Percentiles rank a stretch among this genome's conserved stretches.
Evolutionary conservation across 2,888 invertebrate genomes (phyloP).

Genomic region (Conops quadrifasciatus): DNA sequence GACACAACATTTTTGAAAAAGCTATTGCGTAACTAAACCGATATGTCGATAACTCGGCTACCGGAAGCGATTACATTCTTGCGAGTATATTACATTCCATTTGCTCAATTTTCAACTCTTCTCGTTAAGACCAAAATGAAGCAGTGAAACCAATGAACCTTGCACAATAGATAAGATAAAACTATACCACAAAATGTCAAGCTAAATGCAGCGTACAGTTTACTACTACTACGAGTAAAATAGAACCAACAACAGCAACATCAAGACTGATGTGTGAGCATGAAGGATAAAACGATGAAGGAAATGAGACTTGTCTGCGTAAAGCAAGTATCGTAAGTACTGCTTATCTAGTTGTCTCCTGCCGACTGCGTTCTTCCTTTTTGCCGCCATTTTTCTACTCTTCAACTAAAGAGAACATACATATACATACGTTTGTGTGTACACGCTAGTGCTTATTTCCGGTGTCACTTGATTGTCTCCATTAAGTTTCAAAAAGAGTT

Average conservation of each 20-base stretch:
- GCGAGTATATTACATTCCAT: conserved; percentile 26
- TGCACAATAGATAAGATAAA: conserved; percentile 55
- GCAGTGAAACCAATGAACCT: conserved; percentile 59
- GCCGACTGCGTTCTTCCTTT: background rate
- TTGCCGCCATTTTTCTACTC: too few relatives aligned
- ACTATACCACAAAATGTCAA: conserved; percentile 37
- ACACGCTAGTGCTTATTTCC: conserved; percentile 45
- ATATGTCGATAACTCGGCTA: background rate
- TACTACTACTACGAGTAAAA: background rate
- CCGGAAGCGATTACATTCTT: conserved; percentile 22
- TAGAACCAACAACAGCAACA: conserved; percentile 11
- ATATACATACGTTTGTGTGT: conserved; percentile 9
- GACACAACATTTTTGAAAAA: background rate
- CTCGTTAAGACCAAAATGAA: conserved; percentile 43
- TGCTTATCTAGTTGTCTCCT: background rate
- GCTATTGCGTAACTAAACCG: background rate
- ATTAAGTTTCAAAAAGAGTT: conserved; percentile 40
- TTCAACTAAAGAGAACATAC: background rate
- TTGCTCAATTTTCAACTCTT: conserved; percentile 25
- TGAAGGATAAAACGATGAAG: background rate
- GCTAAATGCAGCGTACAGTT: background rate
- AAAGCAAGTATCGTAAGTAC: conserved; percentile 5
- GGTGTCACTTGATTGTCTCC: conserved; percentile 47
- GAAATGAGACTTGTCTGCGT: conserved; percentile 3
- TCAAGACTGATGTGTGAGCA: conserved; percentile 16